phyloP scores from a whole-genome alignment of 1,140 invertebrate species.

The Bradysia coprophila region DNA sequence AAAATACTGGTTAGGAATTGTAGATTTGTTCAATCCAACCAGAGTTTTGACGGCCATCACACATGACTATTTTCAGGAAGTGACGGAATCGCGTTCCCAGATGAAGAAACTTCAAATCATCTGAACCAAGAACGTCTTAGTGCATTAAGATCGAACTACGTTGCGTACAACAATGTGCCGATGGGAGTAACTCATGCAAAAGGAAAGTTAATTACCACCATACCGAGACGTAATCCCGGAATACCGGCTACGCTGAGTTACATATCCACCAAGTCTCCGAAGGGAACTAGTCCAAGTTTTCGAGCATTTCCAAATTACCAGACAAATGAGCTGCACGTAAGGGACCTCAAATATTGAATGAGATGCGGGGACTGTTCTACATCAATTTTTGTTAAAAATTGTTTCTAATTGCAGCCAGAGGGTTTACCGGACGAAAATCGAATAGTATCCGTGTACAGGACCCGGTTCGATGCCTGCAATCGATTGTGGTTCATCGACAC shows the following conservation, averaged over 20 bases:
- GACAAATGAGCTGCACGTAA: conserved; percentile 31
- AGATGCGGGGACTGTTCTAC: background rate
- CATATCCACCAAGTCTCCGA: conserved; percentile 27
- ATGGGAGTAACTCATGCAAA: conserved; percentile 44
- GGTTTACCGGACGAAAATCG: conserved; percentile 13
- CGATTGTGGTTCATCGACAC: conserved; percentile 59
- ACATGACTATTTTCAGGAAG: too few relatives aligned
- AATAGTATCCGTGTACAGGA: conserved; percentile 44
- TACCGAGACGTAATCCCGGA: conserved; percentile 41
- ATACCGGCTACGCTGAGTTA: conserved; percentile 52
- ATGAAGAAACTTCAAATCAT: background rate
- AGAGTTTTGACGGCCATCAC: too few relatives aligned
- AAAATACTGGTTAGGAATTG: too few relatives aligned
- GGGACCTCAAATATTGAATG: conserved; percentile 2
- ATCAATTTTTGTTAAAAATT: background rate
- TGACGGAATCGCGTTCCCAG: background rate
- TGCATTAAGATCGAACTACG: conserved; percentile 8
- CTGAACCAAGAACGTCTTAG: background rate
- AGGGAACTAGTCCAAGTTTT: conserved; percentile 28
- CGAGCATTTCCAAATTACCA: conserved; percentile 41
- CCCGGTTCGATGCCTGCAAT: conserved; percentile 41
- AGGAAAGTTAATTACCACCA: conserved; percentile 48
- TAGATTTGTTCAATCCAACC: too few relatives aligned
- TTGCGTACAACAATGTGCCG: conserved; percentile 45
- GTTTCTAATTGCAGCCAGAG: conserved; percentile 3